These are phyloP conservation scores for Nephrotoma flavescens DNA, from an alignment of 2,888 invertebrate species.

Conservation along the genomic window DNA sequence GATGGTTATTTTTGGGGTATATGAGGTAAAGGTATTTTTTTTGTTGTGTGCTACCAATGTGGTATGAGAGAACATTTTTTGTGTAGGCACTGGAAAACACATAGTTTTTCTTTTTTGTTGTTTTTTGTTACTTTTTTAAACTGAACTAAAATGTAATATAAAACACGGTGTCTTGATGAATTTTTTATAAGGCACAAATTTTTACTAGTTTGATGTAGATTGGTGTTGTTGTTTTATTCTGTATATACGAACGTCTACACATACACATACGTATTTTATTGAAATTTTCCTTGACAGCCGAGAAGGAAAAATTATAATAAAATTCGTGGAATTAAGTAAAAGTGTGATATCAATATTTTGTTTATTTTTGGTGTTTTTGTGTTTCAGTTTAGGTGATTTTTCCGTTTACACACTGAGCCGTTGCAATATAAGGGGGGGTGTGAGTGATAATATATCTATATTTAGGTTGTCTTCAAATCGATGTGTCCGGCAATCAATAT, in stretches of 20 bases:
- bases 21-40: background rate
- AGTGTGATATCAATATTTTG: background rate
- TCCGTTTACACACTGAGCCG: background rate
- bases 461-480: background rate
- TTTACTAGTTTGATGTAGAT: background rate
- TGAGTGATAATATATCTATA: background rate
- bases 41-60: background rate
- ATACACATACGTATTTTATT: background rate
- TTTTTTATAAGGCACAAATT: slow-evolving; percentile 1
- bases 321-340: background rate
- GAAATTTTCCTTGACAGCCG: background rate
- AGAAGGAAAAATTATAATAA: background rate
- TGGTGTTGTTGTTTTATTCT: background rate
- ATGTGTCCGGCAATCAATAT: background rate
- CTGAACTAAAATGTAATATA: background rate
- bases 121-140: background rate
- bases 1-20: background rate
- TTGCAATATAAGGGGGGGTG: background rate
- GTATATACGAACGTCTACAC: background rate
- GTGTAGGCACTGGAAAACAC: background rate
- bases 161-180: slow-evolving; percentile 3
- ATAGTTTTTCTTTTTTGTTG: background rate
- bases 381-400: background rate
- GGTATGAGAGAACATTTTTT: background rate
- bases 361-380: background rate